Evolutionary conservation across 1,140 invertebrate genomes (phyloP), one percentile per base, ranked within the genome.

Genomic region (Brachionus manjavacas): DNA sequence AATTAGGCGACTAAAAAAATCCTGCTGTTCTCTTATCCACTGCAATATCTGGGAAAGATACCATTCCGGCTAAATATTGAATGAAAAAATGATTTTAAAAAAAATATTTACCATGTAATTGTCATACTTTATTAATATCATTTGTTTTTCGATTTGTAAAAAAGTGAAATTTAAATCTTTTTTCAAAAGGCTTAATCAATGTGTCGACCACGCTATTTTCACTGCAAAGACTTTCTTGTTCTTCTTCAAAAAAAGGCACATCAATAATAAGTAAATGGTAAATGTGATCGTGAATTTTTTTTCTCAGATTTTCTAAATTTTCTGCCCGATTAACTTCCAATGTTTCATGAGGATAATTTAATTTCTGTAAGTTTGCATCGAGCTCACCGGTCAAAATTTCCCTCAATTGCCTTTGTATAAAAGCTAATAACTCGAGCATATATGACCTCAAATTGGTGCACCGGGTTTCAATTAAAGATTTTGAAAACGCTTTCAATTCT

Each of bases 101-200:
- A 41, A 25, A 2, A 41, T 8, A 35, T 55, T 3, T 31, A 1
- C 52, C 16, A 25, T 35, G 4, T 39, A n/a, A 64, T n/a, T 16
- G n/a, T 64, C 12, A 16, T 60, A 81, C 79, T 25, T 81, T 81
- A n/a, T 23, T 46, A 12, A 81, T 41, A 68, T 81, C 41, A 7
- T 81, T 81, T 20, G 79, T 81, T 81, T 64, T 81, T 43, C 79
- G 49, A 64, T 28, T 81, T 0, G 79, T 81, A 68, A 81, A 68
- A 81, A 81, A 81, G 39, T 81, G 79, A 81, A 81, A 81, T 43
- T 60, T 81, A 16, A 81, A 81, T 25, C 79, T 8, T 81, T 81
- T 81, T 31, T 35, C 23, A 20, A 81, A 41, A n/a, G 79, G 52
- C 12, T 64, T 39, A 35, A 81, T 11, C 12, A 81, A 64, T 4